These are phyloP conservation scores for Nyctibius bracteatus DNA, from an alignment of 2,113 vertebrate species.

Conservation along the genomic window DNA sequence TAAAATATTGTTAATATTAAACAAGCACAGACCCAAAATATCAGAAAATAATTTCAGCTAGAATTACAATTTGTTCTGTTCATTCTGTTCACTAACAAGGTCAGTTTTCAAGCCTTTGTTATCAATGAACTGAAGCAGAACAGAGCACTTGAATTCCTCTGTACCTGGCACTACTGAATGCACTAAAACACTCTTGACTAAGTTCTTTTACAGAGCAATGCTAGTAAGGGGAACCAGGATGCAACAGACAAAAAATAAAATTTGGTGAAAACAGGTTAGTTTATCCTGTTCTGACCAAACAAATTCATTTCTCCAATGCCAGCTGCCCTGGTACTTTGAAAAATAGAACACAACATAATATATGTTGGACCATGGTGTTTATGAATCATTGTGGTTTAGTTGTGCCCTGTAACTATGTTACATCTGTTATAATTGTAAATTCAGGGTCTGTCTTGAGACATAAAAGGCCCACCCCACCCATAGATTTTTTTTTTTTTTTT, in stretches of 20 bases:
- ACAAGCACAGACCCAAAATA: background rate
- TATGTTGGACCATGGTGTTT: background rate
- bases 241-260: background rate
- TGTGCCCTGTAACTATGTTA: background rate
- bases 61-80: background rate
- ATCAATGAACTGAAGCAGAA: background rate
- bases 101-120: background rate
- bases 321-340: background rate
- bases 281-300: background rate
- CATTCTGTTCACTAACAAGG: too few species aligned
- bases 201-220: background rate
- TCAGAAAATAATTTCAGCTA: background rate
- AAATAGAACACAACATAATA: accelerated
- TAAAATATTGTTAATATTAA: background rate
- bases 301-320: background rate
- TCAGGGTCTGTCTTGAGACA: background rate
- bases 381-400: background rate
- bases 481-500: background rate
- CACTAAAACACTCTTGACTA: background rate
- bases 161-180: background rate
- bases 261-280: background rate
- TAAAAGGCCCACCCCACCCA: background rate
- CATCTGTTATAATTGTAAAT: background rate
- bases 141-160: background rate
- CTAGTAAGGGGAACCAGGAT: background rate